A percentile compares a stretch with the other conserved stretches of the same genome.
These are phyloP conservation scores for Disparrhopalites patrizii DNA, from an alignment of 2,888 invertebrate species.

Conservation along the genomic window DNA sequence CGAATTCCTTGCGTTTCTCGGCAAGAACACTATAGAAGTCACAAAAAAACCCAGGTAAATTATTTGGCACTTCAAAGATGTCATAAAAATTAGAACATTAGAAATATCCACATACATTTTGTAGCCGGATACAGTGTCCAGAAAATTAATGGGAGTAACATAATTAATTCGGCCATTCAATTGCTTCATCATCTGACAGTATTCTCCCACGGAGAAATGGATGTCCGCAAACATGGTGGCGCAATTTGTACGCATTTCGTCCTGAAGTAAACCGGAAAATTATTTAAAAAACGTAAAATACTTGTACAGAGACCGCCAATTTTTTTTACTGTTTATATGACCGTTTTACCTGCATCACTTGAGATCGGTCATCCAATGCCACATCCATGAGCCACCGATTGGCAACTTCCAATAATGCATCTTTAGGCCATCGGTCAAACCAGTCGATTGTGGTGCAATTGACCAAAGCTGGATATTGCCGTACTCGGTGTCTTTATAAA, in stretches of 20 bases:
- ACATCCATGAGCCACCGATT: constrained; percentile 72
- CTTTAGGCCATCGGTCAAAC: constrained; percentile 84
- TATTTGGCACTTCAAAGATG: neutral
- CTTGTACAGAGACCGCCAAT: too few relatives aligned
- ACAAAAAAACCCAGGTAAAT: constrained; percentile 1
- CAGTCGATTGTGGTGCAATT: constrained; percentile 86
- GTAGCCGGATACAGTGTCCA: constrained; percentile 78
- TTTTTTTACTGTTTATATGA: too few relatives aligned
- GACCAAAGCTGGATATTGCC: constrained; percentile 82
- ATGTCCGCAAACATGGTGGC: constrained; percentile 74
- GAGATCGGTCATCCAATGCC: constrained; percentile 59
- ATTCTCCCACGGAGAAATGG: constrained; percentile 74
- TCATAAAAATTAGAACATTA: neutral
- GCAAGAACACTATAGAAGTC: constrained; percentile 62
- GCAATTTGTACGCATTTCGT: constrained; percentile 61
- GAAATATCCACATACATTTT: constrained; percentile 60
- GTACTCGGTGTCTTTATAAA: constrained; percentile 65
- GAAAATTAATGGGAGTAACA: constrained; percentile 82
- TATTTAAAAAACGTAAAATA: neutral
- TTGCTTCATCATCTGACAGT: constrained; percentile 66
- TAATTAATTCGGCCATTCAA: constrained; percentile 80
- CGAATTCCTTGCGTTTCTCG: constrained; percentile 66
- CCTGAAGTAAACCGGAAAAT: constrained; percentile 53
- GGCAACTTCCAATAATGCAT: constrained; percentile 84
- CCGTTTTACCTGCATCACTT: constrained; percentile 30